phyloP scores from a whole-genome alignment of 1,140 invertebrate species.

The Drosophila ambigua region DNA sequence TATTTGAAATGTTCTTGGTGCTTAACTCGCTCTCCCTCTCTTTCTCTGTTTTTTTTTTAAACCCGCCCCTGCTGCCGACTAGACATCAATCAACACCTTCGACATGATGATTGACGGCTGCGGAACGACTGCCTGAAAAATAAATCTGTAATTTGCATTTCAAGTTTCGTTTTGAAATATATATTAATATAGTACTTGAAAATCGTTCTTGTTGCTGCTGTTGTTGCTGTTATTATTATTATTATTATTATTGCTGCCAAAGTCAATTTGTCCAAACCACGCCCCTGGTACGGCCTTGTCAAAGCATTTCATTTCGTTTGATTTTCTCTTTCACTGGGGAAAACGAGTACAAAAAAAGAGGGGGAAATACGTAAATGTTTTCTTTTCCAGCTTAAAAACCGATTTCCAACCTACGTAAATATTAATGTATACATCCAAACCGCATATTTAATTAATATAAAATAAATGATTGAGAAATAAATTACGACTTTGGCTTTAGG shows the following conservation, averaged over 20 bases:
- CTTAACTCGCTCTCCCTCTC: slow-evolving; percentile 1
- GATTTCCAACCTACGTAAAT: slow-evolving; percentile 50
- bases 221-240: slow-evolving; percentile 16
- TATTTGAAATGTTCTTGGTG: slow-evolving; percentile 38
- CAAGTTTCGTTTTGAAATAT: slow-evolving; percentile 70
- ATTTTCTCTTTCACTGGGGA: slow-evolving; percentile 30
- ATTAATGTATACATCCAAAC: slow-evolving; percentile 45
- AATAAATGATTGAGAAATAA: slow-evolving; percentile 79
- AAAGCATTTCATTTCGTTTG: slow-evolving; percentile 50
- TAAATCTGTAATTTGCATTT: slow-evolving; percentile 82
- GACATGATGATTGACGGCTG: slow-evolving; percentile 71
- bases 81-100: slow-evolving; percentile 80
- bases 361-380: slow-evolving; percentile 57
- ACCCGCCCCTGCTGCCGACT: slow-evolving; percentile 25
- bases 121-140: slow-evolving; percentile 67
- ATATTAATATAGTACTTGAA: slow-evolving; percentile 74
- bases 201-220: slow-evolving; percentile 27
- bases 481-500: slow-evolving; percentile 33
- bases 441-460: slow-evolving; percentile 79
- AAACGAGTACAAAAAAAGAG: slow-evolving; percentile 11
- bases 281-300: slow-evolving; percentile 36
- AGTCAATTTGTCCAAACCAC: slow-evolving; percentile 80
- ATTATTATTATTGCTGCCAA: slow-evolving; percentile 58
- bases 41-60: no score
- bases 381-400: slow-evolving; percentile 66